Base-by-base conservation (phyloP, 2,113 vertebrate genomes). In the Collichthys lucidus region DNA sequence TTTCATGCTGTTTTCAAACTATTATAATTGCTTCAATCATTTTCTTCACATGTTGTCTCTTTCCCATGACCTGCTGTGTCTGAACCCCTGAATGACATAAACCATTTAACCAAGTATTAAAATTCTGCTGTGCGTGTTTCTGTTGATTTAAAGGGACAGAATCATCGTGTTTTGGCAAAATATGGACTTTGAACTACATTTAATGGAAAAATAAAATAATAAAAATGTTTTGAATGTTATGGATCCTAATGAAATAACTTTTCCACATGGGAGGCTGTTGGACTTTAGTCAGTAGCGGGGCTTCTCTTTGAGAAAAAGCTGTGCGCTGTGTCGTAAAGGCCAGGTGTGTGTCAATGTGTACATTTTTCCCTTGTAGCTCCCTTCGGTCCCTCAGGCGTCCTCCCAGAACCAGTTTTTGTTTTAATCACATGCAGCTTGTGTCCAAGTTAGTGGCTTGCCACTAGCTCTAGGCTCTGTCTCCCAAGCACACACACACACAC, bases 331-430 rank as follows among this genome's bases (percentile, higher is more conserved):
- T n/a, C 73, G 60, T 62, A 72, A 56, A 46, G 56, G 66, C 73
- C 66, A 59, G 40, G 56, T 68, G 64, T 79, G 59, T 78, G 63
- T 55, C 44, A 46, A 17, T 77, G 62, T 82, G 74, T 86, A 80
- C 24, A 56, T 71, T 75, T 83, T 88, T 76, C 79, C 78, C 76
- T 71, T 66, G 42, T 83, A 79, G 65, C 65, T 79, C 52, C 76
- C 24, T 42, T 74, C 11, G 55, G 60, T 79, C 52, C 83, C 84
- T 63, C 47, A 63, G 77, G 84, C 53, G 1, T 74, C 74, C 84
- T 80, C 85, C 83, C 57, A 87, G 85, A 90, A 88, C 70, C 84
- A 82, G 74, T 56, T 85, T 40, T 79, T 88, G 74, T 87, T 88
- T 90, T 46, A 81, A 80, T 59, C 82, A 42, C 60, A 70, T 11